phyloP scores from a whole-genome alignment of 2,797 vertebrate species.

The Eutrigla gurnardus region DNA sequence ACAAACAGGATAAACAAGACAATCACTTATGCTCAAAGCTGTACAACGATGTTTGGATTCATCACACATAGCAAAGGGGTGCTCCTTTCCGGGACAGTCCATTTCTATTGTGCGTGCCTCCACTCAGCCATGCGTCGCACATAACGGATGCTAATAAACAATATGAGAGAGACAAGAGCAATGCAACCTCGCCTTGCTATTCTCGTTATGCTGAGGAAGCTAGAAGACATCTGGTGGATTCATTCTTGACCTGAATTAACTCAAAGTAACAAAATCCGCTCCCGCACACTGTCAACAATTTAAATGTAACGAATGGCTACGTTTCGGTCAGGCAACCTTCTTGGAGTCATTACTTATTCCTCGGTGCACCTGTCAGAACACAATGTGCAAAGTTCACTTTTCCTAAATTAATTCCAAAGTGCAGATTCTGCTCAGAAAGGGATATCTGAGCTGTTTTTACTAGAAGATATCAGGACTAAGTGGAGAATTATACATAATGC shows the following conservation, averaged over 20 bases:
- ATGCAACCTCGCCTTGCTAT: neutral
- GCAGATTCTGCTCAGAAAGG: neutral
- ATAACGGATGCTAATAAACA: neutral
- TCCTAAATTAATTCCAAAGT: conserved; percentile 3
- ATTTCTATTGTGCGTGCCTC: neutral
- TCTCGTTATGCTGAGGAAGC: conserved; percentile 1
- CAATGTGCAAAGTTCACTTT: conserved; percentile 9
- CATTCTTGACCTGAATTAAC: conserved; percentile 51
- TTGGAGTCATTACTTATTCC: conserved; percentile 15
- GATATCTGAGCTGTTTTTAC: conserved; percentile 23
- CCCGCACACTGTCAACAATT: conserved; percentile 1
- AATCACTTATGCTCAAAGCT: neutral
- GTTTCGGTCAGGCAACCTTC: conserved; percentile 14
- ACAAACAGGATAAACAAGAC: neutral
- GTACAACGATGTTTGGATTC: neutral
- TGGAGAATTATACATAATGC: conserved; percentile 8
- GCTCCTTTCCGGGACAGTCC: neutral
- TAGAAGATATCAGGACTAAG: conserved; percentile 11
- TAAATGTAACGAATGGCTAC: conserved; percentile 15
- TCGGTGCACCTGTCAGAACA: conserved; percentile 14
- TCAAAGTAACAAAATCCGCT: conserved; percentile 25
- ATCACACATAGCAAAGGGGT: neutral
- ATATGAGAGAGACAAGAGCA: conserved; percentile 5
- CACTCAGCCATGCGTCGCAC: neutral
- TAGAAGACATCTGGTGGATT: conserved; percentile 35